Conservation (phyloP, 2,113 vertebrate genomes). For the Cheilinus undulatus region DNA sequence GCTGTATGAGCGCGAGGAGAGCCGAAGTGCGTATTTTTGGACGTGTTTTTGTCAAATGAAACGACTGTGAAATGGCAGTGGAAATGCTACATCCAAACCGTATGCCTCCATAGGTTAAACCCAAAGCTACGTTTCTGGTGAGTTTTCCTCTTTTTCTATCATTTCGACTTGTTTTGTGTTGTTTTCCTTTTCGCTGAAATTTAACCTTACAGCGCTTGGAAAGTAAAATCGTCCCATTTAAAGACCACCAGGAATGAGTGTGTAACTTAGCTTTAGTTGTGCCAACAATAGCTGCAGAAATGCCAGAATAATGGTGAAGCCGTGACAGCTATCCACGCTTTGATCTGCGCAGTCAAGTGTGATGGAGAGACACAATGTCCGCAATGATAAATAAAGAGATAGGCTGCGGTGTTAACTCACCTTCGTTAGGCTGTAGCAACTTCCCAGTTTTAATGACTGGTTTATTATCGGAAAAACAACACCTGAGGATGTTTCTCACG, state of each 20-base stretch:
- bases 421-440: not conserved
- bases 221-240: conserved; percentile 4
- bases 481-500: conserved; percentile 49
- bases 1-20: not conserved
- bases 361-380: conserved; percentile 46
- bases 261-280: conserved; percentile 7
- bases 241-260: not conserved
- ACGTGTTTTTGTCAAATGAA: conserved; percentile 47
- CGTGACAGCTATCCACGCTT: conserved; percentile 61
- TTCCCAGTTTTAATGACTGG: conserved; percentile 8
- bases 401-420: not conserved
- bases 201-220: not conserved
- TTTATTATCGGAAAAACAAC: conserved; percentile 24
- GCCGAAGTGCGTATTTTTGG: conserved; percentile 9
- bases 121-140: conserved; percentile 76
- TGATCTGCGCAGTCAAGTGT: conserved; percentile 56
- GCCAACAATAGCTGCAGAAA: conserved; percentile 38
- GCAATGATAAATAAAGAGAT: not conserved
- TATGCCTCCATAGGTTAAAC: conserved; percentile 82
- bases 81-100: conserved; percentile 78
- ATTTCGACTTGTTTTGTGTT: not conserved
- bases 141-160: conserved; percentile 42
- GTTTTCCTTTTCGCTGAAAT: not conserved
- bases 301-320: conserved; percentile 25
- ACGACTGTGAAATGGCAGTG: conserved; percentile 76